These are phyloP conservation scores for Epinephelus awoara DNA, from an alignment of 2,797 vertebrate genomes.

Conservation along the genomic window DNA sequence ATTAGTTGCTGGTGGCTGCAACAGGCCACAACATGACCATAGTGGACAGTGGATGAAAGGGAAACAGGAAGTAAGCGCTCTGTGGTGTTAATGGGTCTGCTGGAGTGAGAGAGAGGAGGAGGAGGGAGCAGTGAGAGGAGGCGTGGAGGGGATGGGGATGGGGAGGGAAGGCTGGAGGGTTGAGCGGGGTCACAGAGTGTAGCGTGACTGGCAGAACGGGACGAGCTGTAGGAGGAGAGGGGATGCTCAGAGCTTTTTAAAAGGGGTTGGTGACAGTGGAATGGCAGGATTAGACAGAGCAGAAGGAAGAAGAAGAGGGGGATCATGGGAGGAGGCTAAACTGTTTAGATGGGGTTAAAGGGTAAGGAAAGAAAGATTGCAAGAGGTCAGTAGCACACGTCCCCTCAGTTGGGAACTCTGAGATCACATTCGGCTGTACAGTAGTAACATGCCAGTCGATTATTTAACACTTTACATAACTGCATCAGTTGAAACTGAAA, in stretches of 20 bases:
- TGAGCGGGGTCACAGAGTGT: slow-evolving; percentile 51
- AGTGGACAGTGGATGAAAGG: slow-evolving; percentile 37
- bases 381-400: neutral
- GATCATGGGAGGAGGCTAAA: slow-evolving; percentile 31
- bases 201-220: slow-evolving; percentile 55
- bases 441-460: neutral
- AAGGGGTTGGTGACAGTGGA: slow-evolving; percentile 17
- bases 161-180: slow-evolving; percentile 29
- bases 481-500: neutral
- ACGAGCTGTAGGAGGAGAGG: slow-evolving; percentile 45
- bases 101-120: slow-evolving; percentile 23
- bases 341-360: slow-evolving; percentile 20
- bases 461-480: neutral
- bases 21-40: slow-evolving; percentile 50
- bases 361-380: neutral
- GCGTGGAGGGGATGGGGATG: neutral
- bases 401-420: slow-evolving; percentile 7
- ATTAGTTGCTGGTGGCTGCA: slow-evolving; percentile 72
- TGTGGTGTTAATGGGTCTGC: slow-evolving; percentile 44
- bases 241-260: slow-evolving; percentile 58
- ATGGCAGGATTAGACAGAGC: slow-evolving; percentile 23
- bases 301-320: slow-evolving; percentile 29
- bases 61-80: slow-evolving; percentile 30
- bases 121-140: neutral
- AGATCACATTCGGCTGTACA: neutral